Conservation (phyloP, 2,797 vertebrate genomes). For the Dendrocincla fuliginosa region DNA sequence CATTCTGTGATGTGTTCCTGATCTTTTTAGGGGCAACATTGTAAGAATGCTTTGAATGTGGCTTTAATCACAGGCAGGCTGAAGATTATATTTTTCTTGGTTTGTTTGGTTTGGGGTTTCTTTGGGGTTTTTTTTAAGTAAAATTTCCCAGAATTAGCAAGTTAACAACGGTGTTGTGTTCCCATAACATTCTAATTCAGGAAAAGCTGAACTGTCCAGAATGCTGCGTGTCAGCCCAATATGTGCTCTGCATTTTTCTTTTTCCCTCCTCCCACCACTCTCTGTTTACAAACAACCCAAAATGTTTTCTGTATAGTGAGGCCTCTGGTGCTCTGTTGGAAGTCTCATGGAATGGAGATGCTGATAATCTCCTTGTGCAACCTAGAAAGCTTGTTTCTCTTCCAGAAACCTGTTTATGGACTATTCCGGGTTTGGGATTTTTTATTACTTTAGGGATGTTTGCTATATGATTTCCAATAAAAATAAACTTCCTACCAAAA, state of each 20-base stretch:
- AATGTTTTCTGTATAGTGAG: not conserved
- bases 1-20: not conserved
- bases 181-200: not conserved
- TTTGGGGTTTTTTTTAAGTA: not conserved
- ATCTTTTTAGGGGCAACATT: accelerated
- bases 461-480: constrained; percentile 37
- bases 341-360: not conserved
- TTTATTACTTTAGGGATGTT: constrained; percentile 27
- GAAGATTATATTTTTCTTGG: not conserved
- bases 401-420: not conserved
- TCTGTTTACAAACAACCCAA: not conserved
- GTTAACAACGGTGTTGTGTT: not conserved
- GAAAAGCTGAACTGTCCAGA: constrained; percentile 12
- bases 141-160: not conserved
- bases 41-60: not conserved
- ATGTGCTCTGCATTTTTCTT: not conserved
- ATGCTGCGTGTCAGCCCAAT: not conserved
- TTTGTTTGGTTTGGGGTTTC: not conserved
- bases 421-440: not conserved
- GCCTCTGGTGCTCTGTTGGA: not conserved
- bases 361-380: not conserved
- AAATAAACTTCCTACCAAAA: constrained; percentile 35
- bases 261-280: not conserved
- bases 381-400: not conserved
- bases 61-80: not conserved